A percentile compares a stretch with the other conserved stretches of the same genome.
Evolutionary conservation across 2,797 vertebrate species (phyloP).

Genomic region (Gastrophryne carolinensis): DNA sequence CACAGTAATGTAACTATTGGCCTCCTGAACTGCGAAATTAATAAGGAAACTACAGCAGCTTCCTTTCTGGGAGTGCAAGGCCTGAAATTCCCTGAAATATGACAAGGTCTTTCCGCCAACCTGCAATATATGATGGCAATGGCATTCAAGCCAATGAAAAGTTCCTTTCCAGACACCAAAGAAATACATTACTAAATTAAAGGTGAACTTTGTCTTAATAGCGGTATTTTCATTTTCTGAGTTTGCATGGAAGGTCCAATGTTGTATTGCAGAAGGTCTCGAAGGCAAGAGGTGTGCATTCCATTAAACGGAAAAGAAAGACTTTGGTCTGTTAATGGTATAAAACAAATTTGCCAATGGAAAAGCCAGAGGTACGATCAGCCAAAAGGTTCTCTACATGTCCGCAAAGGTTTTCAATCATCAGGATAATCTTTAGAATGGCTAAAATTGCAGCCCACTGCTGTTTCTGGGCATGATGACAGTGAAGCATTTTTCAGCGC

Average conservation of each 20-base stretch:
- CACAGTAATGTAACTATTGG: not conserved
- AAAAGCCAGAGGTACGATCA: too few species aligned
- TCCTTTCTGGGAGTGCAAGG: not conserved
- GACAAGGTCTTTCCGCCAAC: not conserved
- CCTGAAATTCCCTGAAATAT: not conserved
- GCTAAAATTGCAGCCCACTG: too few species aligned
- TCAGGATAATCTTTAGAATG: too few species aligned
- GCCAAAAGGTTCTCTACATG: too few species aligned
- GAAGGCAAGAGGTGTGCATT: slow-evolving; percentile 29
- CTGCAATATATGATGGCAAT: not conserved
- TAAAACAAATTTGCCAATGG: not conserved
- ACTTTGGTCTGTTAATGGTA: not conserved
- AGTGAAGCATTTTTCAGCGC: too few species aligned
- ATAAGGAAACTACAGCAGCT: not conserved
- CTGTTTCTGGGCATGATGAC: too few species aligned
- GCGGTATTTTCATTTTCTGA: slow-evolving; percentile 41
- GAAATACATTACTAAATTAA: slow-evolving; percentile 46
- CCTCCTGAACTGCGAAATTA: not conserved
- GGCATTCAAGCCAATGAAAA: slow-evolving; percentile 31
- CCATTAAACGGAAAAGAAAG: slow-evolving; percentile 23
- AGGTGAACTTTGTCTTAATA: slow-evolving; percentile 24
- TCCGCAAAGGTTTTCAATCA: too few species aligned
- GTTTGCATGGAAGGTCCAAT: slow-evolving; percentile 33
- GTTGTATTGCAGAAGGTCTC: slow-evolving; percentile 25
- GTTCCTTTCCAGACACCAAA: slow-evolving; percentile 25